Evolutionary conservation across 2,113 vertebrate genomes (phyloP), one percentile per base, ranked within the genome.

Genomic region (Hemibagrus wyckioides): DNA sequence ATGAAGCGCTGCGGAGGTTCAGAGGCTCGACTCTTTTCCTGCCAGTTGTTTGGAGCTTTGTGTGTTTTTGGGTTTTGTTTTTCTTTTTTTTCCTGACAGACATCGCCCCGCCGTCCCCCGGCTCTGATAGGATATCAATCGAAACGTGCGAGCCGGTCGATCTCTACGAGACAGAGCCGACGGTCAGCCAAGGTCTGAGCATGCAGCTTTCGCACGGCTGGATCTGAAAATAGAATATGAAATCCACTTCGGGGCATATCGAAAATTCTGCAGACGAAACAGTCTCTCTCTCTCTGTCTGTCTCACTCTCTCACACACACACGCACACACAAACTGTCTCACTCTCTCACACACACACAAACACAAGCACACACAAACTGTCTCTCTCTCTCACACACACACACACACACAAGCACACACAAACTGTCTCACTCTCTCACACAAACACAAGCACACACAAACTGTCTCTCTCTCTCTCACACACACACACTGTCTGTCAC

Each of bases 131-230:
- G 86, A 89, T 88, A 89, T 90, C 84, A 82, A 90, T 90, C 80
- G 44, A 41, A 87, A 86, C 88, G 84, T 89, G 86, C 15, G 80
- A 90, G 84, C 41, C 75, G 33, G 82, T 89, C 86, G 82, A 90
- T 89, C 67, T 57, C 86, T 85, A 79, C 30, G 88, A 88, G 86
- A 86, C 80, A 83, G 76, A 23, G 80, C 33, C 83, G 54, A n/a
- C 86, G 87, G 87, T 91, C 90, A 85, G 89, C 87, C 65, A 82
- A 84, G 90, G 90, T 86, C 89, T 84, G 84, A 77, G 85, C 65
- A n/a, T 48, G 56, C 77, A 80, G 84, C 76, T 54, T 56, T 30
- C 48, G 65, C 63, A 73, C 15, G n/a, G n/a, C 86, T 52, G 83
- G 69, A 71, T 44, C 90, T 82, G 76, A 71, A 89, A 89, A 89